Percentiles rank a stretch among this genome's conserved stretches.
Conservation (phyloP, 2,113 vertebrate genomes). For the Gasterosteus aculeatus region DNA sequence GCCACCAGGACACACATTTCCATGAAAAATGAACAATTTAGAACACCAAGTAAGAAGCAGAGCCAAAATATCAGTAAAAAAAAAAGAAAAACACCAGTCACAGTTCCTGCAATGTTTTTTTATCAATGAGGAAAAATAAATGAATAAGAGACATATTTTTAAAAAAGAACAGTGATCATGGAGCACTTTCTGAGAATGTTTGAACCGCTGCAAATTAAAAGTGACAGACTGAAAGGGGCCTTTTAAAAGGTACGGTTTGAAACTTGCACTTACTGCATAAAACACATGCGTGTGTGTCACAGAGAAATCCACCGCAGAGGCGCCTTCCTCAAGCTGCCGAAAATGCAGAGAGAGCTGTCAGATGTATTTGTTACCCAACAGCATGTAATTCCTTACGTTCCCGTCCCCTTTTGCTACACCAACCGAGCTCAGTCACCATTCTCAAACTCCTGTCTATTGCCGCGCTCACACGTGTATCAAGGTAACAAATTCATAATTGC, state of each 20-base stretch:
- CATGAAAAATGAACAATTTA: not conserved
- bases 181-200: not conserved
- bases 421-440: constrained; percentile 43
- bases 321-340: constrained; percentile 5
- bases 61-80: not conserved
- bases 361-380: constrained; percentile 34
- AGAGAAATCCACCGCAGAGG: not conserved
- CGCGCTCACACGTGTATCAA: constrained; percentile 71
- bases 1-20: not conserved
- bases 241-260: not conserved
- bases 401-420: constrained; percentile 25
- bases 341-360: constrained; percentile 1
- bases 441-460: constrained; percentile 61
- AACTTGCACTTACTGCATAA: not conserved
- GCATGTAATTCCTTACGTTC: constrained; percentile 43
- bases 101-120: not conserved
- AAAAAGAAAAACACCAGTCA: not conserved
- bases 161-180: not conserved
- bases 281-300: not conserved
- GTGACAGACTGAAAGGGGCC: not conserved
- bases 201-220: not conserved
- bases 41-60: not conserved
- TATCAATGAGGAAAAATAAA: not conserved
- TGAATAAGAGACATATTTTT: not conserved
- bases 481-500: constrained; percentile 84